These are phyloP conservation scores for Eupsittula cactorum DNA, from an alignment of 2,113 vertebrate species.

Conservation along the genomic window DNA sequence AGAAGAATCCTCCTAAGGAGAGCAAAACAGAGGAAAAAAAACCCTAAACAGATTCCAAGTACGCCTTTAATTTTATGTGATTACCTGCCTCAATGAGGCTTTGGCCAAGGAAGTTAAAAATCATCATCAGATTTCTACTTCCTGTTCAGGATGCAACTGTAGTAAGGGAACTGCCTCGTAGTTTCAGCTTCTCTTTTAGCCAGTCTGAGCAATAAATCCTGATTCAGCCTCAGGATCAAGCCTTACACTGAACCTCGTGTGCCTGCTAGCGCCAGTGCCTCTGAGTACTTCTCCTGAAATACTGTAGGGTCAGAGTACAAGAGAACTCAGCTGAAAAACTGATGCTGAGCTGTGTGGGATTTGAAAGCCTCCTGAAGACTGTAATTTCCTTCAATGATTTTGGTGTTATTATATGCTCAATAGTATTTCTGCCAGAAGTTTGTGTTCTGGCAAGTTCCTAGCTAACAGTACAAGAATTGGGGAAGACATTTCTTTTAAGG, in stretches of 20 bases:
- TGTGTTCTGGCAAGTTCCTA: background rate
- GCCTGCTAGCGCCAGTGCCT: background rate
- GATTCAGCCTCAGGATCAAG: background rate
- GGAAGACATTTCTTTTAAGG: background rate
- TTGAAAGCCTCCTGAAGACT: constrained; percentile 1
- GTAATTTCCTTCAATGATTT: background rate
- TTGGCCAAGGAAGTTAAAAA: background rate
- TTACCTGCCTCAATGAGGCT: background rate
- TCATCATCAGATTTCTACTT: background rate
- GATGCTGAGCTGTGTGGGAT: background rate
- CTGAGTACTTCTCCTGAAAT: background rate
- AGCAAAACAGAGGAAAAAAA: background rate
- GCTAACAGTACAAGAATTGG: background rate
- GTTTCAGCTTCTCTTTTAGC: background rate
- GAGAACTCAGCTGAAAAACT: background rate
- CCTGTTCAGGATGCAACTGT: background rate
- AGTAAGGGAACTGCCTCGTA: background rate
- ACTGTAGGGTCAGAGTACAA: background rate
- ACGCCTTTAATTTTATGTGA: background rate
- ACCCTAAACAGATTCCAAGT: background rate
- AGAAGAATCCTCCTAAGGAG: background rate
- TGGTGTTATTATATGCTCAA: background rate
- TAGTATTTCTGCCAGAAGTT: constrained; percentile 21
- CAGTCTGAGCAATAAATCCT: background rate
- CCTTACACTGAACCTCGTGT: background rate